phyloP scores from a whole-genome alignment of 2,888 invertebrate genomes.

The Xanthorhoe designata region DNA sequence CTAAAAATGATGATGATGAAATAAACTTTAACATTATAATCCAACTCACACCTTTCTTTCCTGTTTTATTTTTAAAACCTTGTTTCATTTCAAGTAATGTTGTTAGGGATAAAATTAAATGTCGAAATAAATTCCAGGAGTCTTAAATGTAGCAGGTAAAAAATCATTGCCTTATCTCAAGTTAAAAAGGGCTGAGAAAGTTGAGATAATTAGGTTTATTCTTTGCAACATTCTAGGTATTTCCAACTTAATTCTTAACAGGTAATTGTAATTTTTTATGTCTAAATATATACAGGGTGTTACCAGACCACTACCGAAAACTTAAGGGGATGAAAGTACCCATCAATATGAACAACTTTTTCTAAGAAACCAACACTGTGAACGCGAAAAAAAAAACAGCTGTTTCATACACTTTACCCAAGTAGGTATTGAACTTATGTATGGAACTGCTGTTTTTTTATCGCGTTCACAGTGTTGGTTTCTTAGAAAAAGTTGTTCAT shows the following conservation, averaged over 20 bases:
- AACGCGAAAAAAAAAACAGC: too few relatives aligned
- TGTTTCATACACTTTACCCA: too few relatives aligned
- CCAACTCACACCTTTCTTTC: background rate
- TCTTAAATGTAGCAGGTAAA: conserved; percentile 27
- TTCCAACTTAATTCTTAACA: conserved; percentile 13
- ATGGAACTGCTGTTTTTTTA: too few relatives aligned
- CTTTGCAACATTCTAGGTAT: conserved; percentile 17
- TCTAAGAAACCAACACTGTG: too few relatives aligned
- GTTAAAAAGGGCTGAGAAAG: conserved; percentile 20
- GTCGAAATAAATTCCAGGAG: conserved; percentile 23
- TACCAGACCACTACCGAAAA: too few relatives aligned
- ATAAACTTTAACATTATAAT: too few relatives aligned
- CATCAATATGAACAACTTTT: too few relatives aligned
- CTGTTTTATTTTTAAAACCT: conserved; percentile 3
- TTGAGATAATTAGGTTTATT: conserved; percentile 30
- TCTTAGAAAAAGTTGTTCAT: too few relatives aligned
- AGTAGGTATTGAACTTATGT: too few relatives aligned
- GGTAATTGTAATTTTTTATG: conserved; percentile 13
- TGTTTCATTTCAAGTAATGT: conserved; percentile 19
- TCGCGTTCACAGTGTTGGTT: too few relatives aligned
- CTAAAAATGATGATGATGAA: too few relatives aligned
- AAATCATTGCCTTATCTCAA: conserved; percentile 29
- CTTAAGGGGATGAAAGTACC: too few relatives aligned
- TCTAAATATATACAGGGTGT: background rate
- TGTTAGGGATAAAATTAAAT: conserved; percentile 12